Evolutionary conservation across 2,797 vertebrate genomes (phyloP), one percentile per base, ranked within the genome.

Genomic region (Channallabes apus): DNA sequence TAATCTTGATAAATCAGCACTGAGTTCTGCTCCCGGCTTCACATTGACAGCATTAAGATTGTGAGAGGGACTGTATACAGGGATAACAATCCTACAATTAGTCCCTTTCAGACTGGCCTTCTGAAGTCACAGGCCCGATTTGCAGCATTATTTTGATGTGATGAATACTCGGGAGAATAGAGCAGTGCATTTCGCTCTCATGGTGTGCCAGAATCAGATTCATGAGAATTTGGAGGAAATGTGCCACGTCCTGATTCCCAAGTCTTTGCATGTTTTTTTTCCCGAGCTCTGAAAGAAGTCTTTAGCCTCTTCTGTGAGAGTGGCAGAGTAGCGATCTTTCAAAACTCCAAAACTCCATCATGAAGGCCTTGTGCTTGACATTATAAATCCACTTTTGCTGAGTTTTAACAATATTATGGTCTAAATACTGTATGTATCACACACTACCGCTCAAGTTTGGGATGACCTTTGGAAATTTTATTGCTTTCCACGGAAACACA

Each of bases 1-100:
- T 87, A 85, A 88, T 90, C 88, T 81, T 75, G 88, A 84, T 77
- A 72, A 87, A 86, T 86, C 84, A 73, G 64, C n/a, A 12, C 46
- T 68, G 68, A 78, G 65, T 58, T 85, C 81, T 77, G 76, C 24
- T 20, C 83, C 32, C 5, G n/a, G 38, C 84, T 82, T 88, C 59
- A 71, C 82, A 68, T 17, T 80, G 73, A 80, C 20, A 64, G 38
- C 73, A 62, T 78, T 82, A 83, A 56, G 72, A 58, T 38, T 56
- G 65, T 62, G 46, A 84, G 83, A 82, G 82, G 73, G 11, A 11
- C 46, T 46, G 46, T 82, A 84, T 69, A 68, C 35, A 80, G 67
- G 67, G 85, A 86, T 80, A 87, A 85, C 82, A 84, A 38, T 81
- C 81, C 81, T 64, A 86, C 76, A 80, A 86, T 87, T 85, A 87